Percentiles rank a stretch among this genome's conserved stretches.
phyloP scores from a whole-genome alignment of 2,797 vertebrate species.

The Syndactyla subalaris region DNA sequence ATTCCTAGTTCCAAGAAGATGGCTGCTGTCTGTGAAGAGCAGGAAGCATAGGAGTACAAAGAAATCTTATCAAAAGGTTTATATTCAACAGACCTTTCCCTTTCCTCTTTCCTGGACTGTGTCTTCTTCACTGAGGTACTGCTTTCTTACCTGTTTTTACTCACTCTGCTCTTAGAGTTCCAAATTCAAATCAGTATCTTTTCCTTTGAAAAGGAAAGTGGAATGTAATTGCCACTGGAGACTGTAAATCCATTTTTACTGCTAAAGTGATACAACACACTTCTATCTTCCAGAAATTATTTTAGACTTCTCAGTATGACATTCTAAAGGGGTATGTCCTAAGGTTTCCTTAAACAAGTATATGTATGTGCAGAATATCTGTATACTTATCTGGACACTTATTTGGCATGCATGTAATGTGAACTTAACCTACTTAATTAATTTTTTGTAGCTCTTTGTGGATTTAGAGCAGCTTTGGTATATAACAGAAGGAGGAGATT shows the following conservation, averaged over 20 bases:
- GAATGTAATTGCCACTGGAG: background rate
- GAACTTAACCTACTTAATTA: background rate
- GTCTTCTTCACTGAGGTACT: background rate
- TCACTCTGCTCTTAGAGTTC: background rate
- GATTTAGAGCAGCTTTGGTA: background rate
- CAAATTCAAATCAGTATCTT: background rate
- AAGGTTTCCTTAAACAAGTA: background rate
- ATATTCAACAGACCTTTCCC: background rate
- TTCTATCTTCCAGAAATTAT: background rate
- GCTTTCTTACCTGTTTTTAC: background rate
- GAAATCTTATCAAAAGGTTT: background rate
- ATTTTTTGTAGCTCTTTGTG: background rate
- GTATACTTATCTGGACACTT: background rate
- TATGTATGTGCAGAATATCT: background rate
- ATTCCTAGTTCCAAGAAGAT: background rate
- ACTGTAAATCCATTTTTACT: background rate
- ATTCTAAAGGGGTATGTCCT: background rate
- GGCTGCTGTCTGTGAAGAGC: background rate
- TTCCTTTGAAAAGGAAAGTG: background rate
- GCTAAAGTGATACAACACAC: background rate
- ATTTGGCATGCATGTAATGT: background rate
- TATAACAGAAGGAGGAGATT: background rate
- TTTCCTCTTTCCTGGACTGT: background rate
- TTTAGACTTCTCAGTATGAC: background rate
- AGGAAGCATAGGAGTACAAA: background rate